These are phyloP conservation scores for Aeoliscus strigatus DNA, from an alignment of 2,797 vertebrate species.

Conservation along the genomic window DNA sequence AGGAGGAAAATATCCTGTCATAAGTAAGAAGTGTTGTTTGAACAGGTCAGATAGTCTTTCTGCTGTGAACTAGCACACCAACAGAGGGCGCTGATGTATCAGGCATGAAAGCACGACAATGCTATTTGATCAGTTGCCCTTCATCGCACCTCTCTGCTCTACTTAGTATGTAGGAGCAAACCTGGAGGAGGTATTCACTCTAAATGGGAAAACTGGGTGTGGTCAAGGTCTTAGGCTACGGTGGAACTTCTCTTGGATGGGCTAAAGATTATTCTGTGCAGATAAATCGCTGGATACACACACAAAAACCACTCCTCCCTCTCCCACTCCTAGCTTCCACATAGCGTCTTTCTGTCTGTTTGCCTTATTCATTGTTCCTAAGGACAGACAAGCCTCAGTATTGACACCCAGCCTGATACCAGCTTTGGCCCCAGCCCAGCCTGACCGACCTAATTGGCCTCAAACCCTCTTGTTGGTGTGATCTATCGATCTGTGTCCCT, in stretches of 20 bases:
- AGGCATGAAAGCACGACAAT: slow-evolving; percentile 30
- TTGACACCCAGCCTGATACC: slow-evolving; percentile 54
- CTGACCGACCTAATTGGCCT: slow-evolving; percentile 64
- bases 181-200: slow-evolving; percentile 47
- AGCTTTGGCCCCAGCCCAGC: slow-evolving; percentile 31
- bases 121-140: slow-evolving; percentile 45
- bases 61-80: slow-evolving; percentile 14
- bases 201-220: slow-evolving; percentile 50
- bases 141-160: slow-evolving; percentile 39
- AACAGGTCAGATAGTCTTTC: too few relatives aligned
- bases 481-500: slow-evolving; percentile 63
- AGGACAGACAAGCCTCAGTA: slow-evolving; percentile 51
- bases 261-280: slow-evolving; percentile 37
- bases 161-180: slow-evolving; percentile 52
- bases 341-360: slow-evolving; percentile 28
- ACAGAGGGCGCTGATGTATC: slow-evolving; percentile 61
- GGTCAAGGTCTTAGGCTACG: slow-evolving; percentile 42
- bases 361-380: slow-evolving; percentile 45
- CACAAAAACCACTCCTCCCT: not conserved
- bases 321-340: not conserved
- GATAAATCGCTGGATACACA: not conserved
- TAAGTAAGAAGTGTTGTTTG: too few relatives aligned
- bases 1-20: too few relatives aligned
- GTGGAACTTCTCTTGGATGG: slow-evolving; percentile 27
- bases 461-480: slow-evolving; percentile 62